Percentiles rank a stretch among this genome's conserved stretches.
These are phyloP conservation scores for Paracentrotus lividus DNA, from an alignment of 53 echinoderm and acorn worm species.

Conservation along the genomic window DNA sequence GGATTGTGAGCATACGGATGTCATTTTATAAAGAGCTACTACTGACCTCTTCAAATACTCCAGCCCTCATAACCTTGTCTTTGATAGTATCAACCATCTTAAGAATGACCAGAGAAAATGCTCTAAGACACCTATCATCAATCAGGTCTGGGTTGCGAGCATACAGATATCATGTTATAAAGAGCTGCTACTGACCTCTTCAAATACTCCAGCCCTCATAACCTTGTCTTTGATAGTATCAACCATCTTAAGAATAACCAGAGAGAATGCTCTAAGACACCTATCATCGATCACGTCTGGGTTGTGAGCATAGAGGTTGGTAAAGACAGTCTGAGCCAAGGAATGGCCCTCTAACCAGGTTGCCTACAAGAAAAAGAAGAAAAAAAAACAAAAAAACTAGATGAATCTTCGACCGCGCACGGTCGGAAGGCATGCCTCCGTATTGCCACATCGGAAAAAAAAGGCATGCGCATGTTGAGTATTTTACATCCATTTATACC, in stretches of 20 bases:
- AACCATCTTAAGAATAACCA: constrained; percentile 90
- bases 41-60: constrained; percentile 96
- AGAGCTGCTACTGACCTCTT: constrained; percentile 80
- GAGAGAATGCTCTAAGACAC: constrained; percentile 85
- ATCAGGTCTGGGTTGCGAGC: constrained; percentile 91
- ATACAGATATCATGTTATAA: too few species aligned
- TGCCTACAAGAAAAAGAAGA: constrained; percentile 65
- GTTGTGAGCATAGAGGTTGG: constrained; percentile 96
- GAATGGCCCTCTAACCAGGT: constrained; percentile 99
- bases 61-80: constrained; percentile 93
- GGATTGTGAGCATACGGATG: constrained; percentile 91
- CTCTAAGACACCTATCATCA: constrained; percentile 86
- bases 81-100: constrained; percentile 94
- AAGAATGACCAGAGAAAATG: constrained; percentile 85
- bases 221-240: constrained; percentile 96
- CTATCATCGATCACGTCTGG: constrained; percentile 93
- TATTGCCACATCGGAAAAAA: too few species aligned
- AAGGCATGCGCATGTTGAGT: too few species aligned
- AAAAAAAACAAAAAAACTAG: too few species aligned
- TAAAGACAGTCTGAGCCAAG: constrained; percentile 98
- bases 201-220: constrained; percentile 92
- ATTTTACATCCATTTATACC: too few species aligned
- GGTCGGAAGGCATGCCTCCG: too few species aligned
- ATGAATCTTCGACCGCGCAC: too few species aligned
- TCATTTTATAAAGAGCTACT: neutral